Evolutionary conservation across 2,888 invertebrate genomes (phyloP).

Genomic region (Rotaria macrura): DNA sequence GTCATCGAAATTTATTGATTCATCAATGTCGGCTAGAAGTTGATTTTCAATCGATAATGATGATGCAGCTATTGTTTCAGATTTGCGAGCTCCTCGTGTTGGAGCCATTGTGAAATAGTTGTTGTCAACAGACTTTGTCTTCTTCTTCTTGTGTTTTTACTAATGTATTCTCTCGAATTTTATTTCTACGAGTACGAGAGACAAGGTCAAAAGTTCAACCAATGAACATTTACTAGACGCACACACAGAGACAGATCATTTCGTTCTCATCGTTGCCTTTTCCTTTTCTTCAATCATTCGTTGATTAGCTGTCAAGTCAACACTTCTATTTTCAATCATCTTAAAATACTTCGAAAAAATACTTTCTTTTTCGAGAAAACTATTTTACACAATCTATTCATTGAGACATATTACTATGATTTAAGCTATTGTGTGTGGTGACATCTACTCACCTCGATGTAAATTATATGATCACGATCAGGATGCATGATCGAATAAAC

Average conservation of each 20-base stretch:
- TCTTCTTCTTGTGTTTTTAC: not conserved
- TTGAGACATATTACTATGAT: too few species aligned
- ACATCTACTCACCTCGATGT: too few species aligned
- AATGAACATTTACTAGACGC: not conserved
- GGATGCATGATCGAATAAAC: too few species aligned
- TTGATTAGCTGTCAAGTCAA: not conserved
- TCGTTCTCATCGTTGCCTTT: not conserved
- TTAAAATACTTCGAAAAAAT: too few species aligned
- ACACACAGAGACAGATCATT: not conserved
- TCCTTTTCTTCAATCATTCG: not conserved
- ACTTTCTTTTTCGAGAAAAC: too few species aligned
- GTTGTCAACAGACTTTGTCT: not conserved
- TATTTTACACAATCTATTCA: too few species aligned
- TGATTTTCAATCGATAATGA: not conserved
- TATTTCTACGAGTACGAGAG: too few species aligned
- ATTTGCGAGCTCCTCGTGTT: not conserved
- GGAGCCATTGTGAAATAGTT: not conserved
- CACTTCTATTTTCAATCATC: too few species aligned
- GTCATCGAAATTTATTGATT: not conserved
- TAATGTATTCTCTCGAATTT: too few species aligned
- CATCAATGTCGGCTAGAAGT: not conserved
- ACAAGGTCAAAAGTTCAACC: not conserved
- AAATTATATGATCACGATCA: too few species aligned
- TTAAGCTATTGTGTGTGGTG: too few species aligned
- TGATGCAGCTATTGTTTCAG: not conserved